Evolutionary conservation across 1,140 invertebrate species (phyloP).

Genomic region (Rhopalosiphum padi): DNA sequence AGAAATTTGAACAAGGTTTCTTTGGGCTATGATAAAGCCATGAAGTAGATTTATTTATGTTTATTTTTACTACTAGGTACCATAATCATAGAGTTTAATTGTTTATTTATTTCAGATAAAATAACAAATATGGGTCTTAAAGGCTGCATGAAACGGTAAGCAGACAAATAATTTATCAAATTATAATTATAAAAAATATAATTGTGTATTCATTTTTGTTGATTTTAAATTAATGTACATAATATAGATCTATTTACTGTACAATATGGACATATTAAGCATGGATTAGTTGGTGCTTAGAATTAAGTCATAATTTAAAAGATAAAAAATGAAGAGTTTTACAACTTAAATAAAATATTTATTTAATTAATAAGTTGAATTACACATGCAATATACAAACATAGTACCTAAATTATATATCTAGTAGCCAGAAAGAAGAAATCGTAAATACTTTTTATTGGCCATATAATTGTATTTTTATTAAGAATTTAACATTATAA

Average conservation of each 20-base stretch:
- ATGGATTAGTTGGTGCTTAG: not conserved
- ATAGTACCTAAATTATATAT: not conserved
- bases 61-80: not conserved
- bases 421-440: not conserved
- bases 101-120: conserved; percentile 7
- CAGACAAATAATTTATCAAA: not conserved
- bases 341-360: not conserved
- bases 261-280: not conserved
- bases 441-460: not conserved
- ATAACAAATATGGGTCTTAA: not conserved
- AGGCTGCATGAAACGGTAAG: conserved; percentile 12
- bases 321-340: not conserved
- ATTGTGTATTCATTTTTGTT: not conserved
- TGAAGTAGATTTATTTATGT: not conserved
- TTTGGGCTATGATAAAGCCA: not conserved
- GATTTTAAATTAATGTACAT: not conserved
- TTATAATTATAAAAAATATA: not conserved
- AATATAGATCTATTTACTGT: not conserved
- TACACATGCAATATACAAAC: not conserved
- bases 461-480: not conserved
- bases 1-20: not conserved
- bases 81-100: not conserved
- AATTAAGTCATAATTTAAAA: not conserved
- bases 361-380: not conserved
- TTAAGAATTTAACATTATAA: not conserved